Base-by-base conservation (phyloP, 1,140 invertebrate genomes). In the Apocrypta bakeri region DNA sequence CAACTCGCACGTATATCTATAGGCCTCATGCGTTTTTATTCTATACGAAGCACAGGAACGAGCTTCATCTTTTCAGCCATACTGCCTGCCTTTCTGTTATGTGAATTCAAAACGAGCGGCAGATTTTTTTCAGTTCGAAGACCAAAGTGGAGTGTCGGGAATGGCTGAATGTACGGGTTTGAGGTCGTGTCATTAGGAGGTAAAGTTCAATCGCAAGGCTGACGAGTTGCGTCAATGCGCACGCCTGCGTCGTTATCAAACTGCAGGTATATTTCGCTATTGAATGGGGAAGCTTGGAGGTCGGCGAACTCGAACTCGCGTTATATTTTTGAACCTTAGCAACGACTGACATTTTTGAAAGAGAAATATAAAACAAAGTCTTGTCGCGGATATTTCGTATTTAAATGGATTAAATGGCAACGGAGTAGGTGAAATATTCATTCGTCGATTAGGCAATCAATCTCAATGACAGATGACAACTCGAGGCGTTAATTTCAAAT, bases 241-340 rank as follows among this genome's bases (percentile, higher is more conserved):
- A 29, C 31, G 42, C 69, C 80, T 21, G 7, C 69, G 66, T 85
- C 86, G 87, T 87, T 87, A 87, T 87, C 87, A 87, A 86, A 87
- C 87, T 78, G 33, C 74, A 64, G 31, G 63, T 37, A 56, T 56
- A 56, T 56, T 56, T 56, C 48, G 4, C 48, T 21, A 21, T 0
- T 56, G 17, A 56, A 56, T 56, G 17, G 2, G 17, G 33, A 37
- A 9, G 17, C 21, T 56, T 17, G 48, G 21, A 56, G 48, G 48
- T 56, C 17, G 48, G n/a, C 21, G 21, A 56, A 56, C 48, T 56
- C 48, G 2, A 56, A 21, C n/a, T 56, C 48, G 48, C 17, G 6
- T 6, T 56, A 56, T 21, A 56, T 56, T 17, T 56, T 17, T 48
- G 48, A 56, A n/a, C n/a, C n/a, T n/a, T n/a, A n/a, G 48, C 4